Evolutionary conservation across 2,888 invertebrate species (phyloP).

Genomic region (Eledona agricola): DNA sequence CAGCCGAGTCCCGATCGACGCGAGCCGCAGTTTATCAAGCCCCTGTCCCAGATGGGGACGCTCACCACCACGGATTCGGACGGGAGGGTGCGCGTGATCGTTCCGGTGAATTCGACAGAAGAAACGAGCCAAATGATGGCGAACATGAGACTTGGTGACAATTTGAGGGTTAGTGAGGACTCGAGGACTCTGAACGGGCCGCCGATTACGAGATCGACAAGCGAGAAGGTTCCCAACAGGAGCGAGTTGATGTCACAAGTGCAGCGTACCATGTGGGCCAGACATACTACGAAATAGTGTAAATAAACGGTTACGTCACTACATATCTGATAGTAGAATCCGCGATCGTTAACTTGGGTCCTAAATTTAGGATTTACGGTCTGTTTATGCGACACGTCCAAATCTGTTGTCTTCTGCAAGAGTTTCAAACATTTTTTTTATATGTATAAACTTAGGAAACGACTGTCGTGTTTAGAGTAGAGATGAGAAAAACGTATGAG

Average conservation of each 20-base stretch:
- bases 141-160: slow-evolving; percentile 68
- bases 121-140: slow-evolving; percentile 60
- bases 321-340: slow-evolving; percentile 19
- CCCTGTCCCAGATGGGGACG: slow-evolving; percentile 71
- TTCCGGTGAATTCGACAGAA: slow-evolving; percentile 65
- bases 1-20: slow-evolving; percentile 34
- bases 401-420: too few species aligned
- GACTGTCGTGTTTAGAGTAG: too few species aligned
- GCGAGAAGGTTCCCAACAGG: slow-evolving; percentile 85
- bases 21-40: slow-evolving; percentile 71
- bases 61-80: slow-evolving; percentile 70
- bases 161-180: slow-evolving; percentile 67
- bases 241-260: slow-evolving; percentile 87
- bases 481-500: too few species aligned
- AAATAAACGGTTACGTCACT: slow-evolving; percentile 18
- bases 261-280: slow-evolving; percentile 82
- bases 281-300: slow-evolving; percentile 83
- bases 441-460: too few species aligned
- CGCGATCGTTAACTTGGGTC: slow-evolving; percentile 15
- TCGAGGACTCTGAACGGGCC: slow-evolving; percentile 67
- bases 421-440: too few species aligned
- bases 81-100: slow-evolving; percentile 70
- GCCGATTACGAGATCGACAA: slow-evolving; percentile 79
- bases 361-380: slow-evolving; percentile 21
- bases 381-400: slow-evolving; percentile 24